phyloP scores from a whole-genome alignment of 2,113 vertebrate species.

The Pelecanus crispus region DNA sequence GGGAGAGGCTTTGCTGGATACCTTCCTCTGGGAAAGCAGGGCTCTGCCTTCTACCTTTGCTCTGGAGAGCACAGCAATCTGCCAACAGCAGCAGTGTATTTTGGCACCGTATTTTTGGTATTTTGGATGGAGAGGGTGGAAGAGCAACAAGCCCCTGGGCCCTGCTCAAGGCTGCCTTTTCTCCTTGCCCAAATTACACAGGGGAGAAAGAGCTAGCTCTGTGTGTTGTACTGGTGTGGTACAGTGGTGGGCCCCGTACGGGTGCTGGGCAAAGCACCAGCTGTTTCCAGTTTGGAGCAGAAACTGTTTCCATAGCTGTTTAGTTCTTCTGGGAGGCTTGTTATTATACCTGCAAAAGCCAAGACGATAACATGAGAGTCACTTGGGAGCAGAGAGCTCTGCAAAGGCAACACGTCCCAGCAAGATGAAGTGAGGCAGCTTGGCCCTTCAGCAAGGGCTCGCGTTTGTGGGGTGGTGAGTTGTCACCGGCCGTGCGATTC shows the following conservation, averaged over 20 bases:
- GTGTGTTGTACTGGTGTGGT: neutral
- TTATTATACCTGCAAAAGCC: neutral
- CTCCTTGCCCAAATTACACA: neutral
- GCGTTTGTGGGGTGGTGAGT: neutral
- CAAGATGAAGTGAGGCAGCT: neutral
- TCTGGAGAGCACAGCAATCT: neutral
- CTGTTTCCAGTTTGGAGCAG: neutral
- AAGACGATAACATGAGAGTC: neutral
- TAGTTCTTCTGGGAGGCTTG: neutral
- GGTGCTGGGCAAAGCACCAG: neutral
- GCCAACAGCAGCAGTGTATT: neutral
- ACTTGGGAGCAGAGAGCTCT: neutral
- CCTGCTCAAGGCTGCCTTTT: neutral
- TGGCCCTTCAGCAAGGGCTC: neutral
- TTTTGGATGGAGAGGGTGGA: neutral
- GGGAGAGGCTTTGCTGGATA: neutral
- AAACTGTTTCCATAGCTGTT: neutral
- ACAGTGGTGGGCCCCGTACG: neutral
- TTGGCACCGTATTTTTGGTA: too few species aligned
- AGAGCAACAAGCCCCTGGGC: neutral
- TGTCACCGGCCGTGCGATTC: neutral
- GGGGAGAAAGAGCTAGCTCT: neutral
- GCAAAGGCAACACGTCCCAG: neutral
- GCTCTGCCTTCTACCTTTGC: neutral
- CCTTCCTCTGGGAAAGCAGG: neutral